Percentiles rank a stretch among this genome's conserved stretches.
Evolutionary conservation across 2,113 vertebrate genomes (phyloP).

Genomic region (Vulpes lagopus): DNA sequence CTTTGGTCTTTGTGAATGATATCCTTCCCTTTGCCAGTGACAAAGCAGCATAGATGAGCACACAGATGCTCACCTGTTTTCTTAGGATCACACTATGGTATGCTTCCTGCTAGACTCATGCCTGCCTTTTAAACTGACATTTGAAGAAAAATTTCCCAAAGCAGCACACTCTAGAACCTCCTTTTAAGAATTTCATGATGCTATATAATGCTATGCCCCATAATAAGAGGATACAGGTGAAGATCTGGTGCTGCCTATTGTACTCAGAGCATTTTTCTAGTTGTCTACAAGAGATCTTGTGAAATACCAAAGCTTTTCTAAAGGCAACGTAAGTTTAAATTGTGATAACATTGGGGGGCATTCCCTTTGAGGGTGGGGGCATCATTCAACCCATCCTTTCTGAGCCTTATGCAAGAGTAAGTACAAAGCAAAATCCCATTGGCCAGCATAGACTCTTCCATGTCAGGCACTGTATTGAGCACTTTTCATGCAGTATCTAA

Average conservation of each 20-base stretch:
- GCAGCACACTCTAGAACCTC: neutral
- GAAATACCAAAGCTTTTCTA: neutral
- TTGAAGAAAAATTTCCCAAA: neutral
- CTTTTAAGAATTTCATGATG: neutral
- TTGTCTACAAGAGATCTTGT: neutral
- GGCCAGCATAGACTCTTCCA: neutral
- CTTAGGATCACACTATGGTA: neutral
- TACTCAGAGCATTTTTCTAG: neutral
- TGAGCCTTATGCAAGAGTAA: neutral
- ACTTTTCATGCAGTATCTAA: neutral
- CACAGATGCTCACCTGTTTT: neutral
- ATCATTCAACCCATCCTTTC: neutral
- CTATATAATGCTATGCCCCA: fast-evolving
- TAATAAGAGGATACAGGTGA: neutral
- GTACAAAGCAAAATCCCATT: neutral
- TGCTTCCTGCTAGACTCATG: neutral
- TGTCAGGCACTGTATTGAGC: neutral
- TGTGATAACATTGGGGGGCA: neutral
- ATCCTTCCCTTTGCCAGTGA: neutral
- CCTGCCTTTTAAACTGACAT: neutral
- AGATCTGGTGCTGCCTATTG: neutral
- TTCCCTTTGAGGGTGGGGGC: neutral
- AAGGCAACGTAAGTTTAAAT: neutral
- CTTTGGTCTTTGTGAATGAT: neutral
- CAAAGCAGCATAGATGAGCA: neutral